phyloP scores from a whole-genome alignment of 2,113 vertebrate species.

The Nothoprocta perdicaria region DNA sequence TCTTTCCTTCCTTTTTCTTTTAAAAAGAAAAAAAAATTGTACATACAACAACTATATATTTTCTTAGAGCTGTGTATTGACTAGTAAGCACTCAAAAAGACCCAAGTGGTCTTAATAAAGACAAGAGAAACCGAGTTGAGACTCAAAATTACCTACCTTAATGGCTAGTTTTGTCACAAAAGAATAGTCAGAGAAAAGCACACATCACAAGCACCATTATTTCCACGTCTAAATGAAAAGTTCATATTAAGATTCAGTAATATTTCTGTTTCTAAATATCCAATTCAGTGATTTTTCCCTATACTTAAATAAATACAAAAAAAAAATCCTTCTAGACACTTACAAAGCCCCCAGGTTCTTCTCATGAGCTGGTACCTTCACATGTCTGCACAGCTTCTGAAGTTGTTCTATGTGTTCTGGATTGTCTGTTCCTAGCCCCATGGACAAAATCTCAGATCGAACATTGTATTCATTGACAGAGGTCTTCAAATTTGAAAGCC shows the following conservation, averaged over 20 bases:
- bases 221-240: not conserved
- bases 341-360: conserved; percentile 48
- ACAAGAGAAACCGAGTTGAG: not conserved
- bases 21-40: not conserved
- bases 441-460: conserved; percentile 85
- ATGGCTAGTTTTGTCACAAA: not conserved
- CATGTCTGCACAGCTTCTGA: conserved; percentile 57
- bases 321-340: conserved; percentile 6
- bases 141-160: not conserved
- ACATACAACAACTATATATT: not conserved
- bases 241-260: not conserved
- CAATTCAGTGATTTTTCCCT: not conserved
- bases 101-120: not conserved
- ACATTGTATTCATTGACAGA: conserved; percentile 86
- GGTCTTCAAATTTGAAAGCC: conserved; percentile 77
- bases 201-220: not conserved
- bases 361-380: not conserved
- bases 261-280: not conserved
- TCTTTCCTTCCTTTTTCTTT: no score
- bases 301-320: not conserved
- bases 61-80: not conserved
- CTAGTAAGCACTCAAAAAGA: not conserved
- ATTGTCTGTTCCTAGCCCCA: conserved; percentile 85
- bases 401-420: conserved; percentile 81
- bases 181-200: not conserved